Conservation (phyloP, 2,888 invertebrate species). For the Spodoptera littoralis region DNA sequence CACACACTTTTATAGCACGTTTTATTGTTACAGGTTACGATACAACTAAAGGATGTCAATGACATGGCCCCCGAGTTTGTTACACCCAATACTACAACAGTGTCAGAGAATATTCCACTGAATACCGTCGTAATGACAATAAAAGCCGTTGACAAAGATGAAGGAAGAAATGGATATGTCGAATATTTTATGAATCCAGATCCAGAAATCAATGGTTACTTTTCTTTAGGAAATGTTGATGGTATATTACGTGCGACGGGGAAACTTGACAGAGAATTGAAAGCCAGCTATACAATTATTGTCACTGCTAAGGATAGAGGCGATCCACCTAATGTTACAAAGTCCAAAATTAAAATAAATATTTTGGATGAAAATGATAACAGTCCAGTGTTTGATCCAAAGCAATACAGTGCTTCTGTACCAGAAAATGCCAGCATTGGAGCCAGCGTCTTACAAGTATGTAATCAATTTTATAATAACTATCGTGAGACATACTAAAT, state of each 20-base stretch:
- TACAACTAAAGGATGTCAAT: conserved; percentile 96
- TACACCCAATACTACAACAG: conserved; percentile 93
- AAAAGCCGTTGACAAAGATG: conserved; percentile 96
- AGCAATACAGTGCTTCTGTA: conserved; percentile 96
- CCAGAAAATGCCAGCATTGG: conserved; percentile 98
- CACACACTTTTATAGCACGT: conserved; percentile 46
- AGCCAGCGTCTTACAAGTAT: conserved; percentile 95
- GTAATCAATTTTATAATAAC: background rate
- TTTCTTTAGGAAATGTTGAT: conserved; percentile 95
- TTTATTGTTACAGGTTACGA: conserved; percentile 91
- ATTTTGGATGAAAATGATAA: conserved; percentile 97
- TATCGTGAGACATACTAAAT: too few species aligned
- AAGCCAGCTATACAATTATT: conserved; percentile 92
- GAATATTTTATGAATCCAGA: conserved; percentile 94
- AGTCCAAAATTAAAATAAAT: conserved; percentile 91
- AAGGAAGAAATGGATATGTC: conserved; percentile 96
- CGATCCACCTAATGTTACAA: conserved; percentile 93
- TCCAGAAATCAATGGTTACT: conserved; percentile 90
- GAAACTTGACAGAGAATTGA: conserved; percentile 95
- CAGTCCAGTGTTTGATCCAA: conserved; percentile 95
- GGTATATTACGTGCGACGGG: conserved; percentile 95
- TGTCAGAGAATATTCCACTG: conserved; percentile 95
- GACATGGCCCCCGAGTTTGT: conserved; percentile 96
- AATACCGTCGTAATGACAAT: conserved; percentile 96
- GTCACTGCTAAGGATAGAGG: conserved; percentile 97